Evolutionary conservation across 2,797 vertebrate species (phyloP).

Genomic region (Coregonus ussuriensis): DNA sequence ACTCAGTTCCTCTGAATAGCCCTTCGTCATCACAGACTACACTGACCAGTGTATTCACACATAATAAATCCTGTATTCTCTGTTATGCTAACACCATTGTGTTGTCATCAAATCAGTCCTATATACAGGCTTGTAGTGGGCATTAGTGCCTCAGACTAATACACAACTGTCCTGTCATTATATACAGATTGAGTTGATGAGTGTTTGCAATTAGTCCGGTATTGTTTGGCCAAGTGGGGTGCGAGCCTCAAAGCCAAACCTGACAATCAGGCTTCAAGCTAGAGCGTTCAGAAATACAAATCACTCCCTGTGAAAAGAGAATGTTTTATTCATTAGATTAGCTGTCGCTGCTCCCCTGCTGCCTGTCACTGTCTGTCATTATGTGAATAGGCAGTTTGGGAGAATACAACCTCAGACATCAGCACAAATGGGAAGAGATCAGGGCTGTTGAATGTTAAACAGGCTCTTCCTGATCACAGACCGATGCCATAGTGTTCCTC

Average conservation of each 20-base stretch:
- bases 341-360: constrained; percentile 24
- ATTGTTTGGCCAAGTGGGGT: constrained; percentile 63
- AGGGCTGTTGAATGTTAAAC: constrained; percentile 21
- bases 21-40: too few relatives aligned
- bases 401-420: constrained; percentile 40
- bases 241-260: constrained; percentile 43
- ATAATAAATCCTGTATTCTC: constrained; percentile 16
- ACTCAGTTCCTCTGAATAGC: constrained; percentile 1
- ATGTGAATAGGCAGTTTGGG: constrained; percentile 34
- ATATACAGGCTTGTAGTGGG: constrained; percentile 18
- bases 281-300: not conserved
- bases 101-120: constrained; percentile 36
- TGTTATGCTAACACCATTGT: constrained; percentile 14
- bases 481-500: constrained; percentile 8
- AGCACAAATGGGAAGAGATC: constrained; percentile 16
- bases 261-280: constrained; percentile 11
- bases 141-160: not conserved
- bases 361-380: constrained; percentile 40
- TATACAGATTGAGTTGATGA: constrained; percentile 38
- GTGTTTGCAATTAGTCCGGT: constrained; percentile 52
- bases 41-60: constrained; percentile 5
- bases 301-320: constrained; percentile 3
- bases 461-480: constrained; percentile 40
- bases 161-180: constrained; percentile 21
- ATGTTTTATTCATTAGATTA: constrained; percentile 67